phyloP scores from a whole-genome alignment of 2,113 vertebrate species.

The Chionomys nivalis region DNA sequence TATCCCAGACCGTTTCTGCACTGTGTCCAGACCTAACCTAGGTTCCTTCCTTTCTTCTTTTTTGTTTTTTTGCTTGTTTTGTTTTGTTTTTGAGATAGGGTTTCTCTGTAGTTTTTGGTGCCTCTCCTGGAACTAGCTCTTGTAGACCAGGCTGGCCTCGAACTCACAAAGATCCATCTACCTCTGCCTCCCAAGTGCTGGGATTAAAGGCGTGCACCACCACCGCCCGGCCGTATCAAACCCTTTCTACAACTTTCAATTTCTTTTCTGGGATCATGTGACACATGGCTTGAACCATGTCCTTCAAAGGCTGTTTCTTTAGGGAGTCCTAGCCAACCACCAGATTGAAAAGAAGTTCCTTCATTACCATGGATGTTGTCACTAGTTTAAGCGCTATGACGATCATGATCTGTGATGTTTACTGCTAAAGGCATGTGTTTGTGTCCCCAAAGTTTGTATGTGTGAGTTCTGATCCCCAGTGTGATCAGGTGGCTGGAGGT shows the following conservation, averaged over 20 bases:
- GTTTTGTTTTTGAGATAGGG: too few species aligned
- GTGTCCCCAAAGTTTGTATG: background rate
- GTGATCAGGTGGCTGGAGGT: background rate
- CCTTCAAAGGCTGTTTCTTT: background rate
- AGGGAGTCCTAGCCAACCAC: background rate
- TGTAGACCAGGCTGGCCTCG: too few species aligned
- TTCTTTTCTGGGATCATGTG: background rate
- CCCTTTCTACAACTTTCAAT: background rate
- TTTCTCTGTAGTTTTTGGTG: too few species aligned
- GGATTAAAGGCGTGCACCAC: too few species aligned
- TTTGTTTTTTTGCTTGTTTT: too few species aligned
- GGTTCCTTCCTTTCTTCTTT: background rate
- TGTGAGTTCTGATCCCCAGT: background rate
- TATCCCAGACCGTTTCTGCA: background rate
- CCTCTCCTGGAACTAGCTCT: too few species aligned
- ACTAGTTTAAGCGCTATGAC: background rate
- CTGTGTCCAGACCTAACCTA: background rate
- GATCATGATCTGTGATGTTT: background rate
- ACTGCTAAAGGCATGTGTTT: background rate
- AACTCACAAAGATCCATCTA: too few species aligned
- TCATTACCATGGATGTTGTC: too few species aligned
- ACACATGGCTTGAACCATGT: background rate
- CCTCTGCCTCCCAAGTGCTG: too few species aligned
- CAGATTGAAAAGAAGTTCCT: background rate
- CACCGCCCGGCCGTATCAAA: too few species aligned